These are phyloP conservation scores for Brachirus orientalis DNA, from an alignment of 2,113 vertebrate genomes.

Conservation along the genomic window DNA sequence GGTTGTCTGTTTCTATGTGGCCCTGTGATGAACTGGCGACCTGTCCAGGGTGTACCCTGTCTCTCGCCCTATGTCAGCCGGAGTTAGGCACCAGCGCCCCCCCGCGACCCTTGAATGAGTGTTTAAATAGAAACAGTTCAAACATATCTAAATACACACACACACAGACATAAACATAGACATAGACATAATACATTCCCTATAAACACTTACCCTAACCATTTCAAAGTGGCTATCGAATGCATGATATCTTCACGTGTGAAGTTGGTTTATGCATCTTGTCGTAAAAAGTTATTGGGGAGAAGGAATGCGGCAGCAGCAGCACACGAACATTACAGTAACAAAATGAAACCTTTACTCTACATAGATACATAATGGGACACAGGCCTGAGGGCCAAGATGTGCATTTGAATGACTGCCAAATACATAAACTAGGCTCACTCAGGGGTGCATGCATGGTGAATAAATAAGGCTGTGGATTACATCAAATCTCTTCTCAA, in stretches of 20 bases:
- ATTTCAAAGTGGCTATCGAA: no score
- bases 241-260: background rate
- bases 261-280: slow-evolving; percentile 9
- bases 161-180: no score
- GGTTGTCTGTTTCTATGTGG: no score
- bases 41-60: no score
- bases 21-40: no score
- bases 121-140: no score
- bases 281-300: slow-evolving; percentile 32
- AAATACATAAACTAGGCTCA: slow-evolving; percentile 67
- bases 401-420: slow-evolving; percentile 75
- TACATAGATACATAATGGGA: slow-evolving; percentile 55
- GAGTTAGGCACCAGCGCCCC: no score
- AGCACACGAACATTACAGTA: slow-evolving; percentile 33
- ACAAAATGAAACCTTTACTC: slow-evolving; percentile 29
- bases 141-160: no score
- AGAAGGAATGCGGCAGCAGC: slow-evolving; percentile 22
- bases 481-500: slow-evolving; percentile 76
- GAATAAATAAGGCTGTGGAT: slow-evolving; percentile 83
- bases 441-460: slow-evolving; percentile 74
- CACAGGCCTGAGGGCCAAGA: slow-evolving; percentile 48
- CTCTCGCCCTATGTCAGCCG: no score
- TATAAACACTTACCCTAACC: no score
- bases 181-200: no score
- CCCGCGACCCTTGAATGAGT: no score